phyloP scores from a whole-genome alignment of 2,113 vertebrate species.

The Stigmatopora argus region DNA sequence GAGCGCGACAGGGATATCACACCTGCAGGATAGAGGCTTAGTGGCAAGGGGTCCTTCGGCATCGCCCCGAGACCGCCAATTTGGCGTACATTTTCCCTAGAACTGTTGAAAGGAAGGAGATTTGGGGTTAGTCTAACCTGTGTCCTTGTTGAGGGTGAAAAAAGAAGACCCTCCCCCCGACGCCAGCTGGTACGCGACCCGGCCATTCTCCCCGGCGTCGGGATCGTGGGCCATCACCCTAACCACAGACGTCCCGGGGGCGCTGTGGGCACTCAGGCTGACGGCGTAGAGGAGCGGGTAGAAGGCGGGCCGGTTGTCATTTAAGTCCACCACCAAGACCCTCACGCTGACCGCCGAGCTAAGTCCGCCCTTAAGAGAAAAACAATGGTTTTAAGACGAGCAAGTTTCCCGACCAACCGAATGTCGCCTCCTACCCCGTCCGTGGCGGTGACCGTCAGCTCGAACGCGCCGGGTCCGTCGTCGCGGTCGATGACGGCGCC shows the following conservation, averaged over 20 bases:
- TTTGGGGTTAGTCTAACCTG: slow-evolving; percentile 65
- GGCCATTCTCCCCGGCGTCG: slow-evolving; percentile 82
- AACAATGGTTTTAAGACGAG: not conserved
- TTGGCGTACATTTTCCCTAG: too few relatives aligned
- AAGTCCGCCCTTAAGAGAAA: slow-evolving; percentile 78
- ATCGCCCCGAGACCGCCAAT: too few relatives aligned
- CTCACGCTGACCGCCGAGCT: slow-evolving; percentile 81
- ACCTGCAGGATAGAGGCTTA: slow-evolving; percentile 57
- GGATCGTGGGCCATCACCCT: slow-evolving; percentile 87
- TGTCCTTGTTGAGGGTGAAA: slow-evolving; percentile 89
- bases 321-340: slow-evolving; percentile 84
- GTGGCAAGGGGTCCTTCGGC: too few relatives aligned
- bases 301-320: slow-evolving; percentile 88
- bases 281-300: slow-evolving; percentile 87
- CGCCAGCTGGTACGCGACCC: slow-evolving; percentile 79
- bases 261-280: slow-evolving; percentile 87
- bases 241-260: slow-evolving; percentile 85
- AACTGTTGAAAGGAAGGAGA: too few relatives aligned
- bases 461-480: slow-evolving; percentile 77
- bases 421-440: slow-evolving; percentile 81
- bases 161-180: slow-evolving; percentile 79
- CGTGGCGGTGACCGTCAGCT: slow-evolving; percentile 84
- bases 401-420: not conserved
- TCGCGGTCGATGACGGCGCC: slow-evolving; percentile 79
- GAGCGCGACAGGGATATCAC: slow-evolving; percentile 86